Conservation (phyloP, 2,888 invertebrate genomes). For the Petrolisthes cinctipes region DNA sequence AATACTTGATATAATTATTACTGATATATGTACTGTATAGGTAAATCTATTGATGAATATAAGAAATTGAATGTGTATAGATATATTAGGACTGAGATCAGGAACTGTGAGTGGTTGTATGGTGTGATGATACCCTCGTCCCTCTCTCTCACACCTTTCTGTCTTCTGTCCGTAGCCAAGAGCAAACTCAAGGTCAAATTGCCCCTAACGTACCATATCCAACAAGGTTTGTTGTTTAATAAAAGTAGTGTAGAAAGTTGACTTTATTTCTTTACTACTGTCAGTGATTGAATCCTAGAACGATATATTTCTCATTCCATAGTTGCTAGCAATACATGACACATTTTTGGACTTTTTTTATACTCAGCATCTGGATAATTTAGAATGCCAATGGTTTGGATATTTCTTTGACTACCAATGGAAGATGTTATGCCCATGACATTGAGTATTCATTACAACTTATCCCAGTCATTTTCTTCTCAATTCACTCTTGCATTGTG, state of each 20-base stretch:
- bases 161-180: constrained; percentile 62
- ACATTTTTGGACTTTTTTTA: constrained; percentile 45
- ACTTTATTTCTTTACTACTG: constrained; percentile 33
- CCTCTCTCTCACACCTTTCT: constrained; percentile 43
- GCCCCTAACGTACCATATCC: constrained; percentile 64
- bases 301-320: constrained; percentile 49
- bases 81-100: neutral
- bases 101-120: constrained; percentile 1
- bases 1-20: neutral
- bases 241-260: constrained; percentile 53
- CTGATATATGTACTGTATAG: neutral
- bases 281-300: constrained; percentile 33
- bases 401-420: constrained; percentile 41
- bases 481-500: constrained; percentile 50
- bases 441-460: constrained; percentile 34
- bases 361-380: constrained; percentile 48
- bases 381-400: constrained; percentile 49
- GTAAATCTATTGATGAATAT: constrained; percentile 1
- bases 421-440: constrained; percentile 40
- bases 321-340: constrained; percentile 57
- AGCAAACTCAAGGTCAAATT: constrained; percentile 63
- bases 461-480: constrained; percentile 32
- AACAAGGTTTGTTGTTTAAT: constrained; percentile 58
- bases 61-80: neutral
- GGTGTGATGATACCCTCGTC: neutral